Evolutionary conservation across 2,888 invertebrate genomes (phyloP), one percentile per base, ranked within the genome.

Genomic region (Sceliomorpha sp.): DNA sequence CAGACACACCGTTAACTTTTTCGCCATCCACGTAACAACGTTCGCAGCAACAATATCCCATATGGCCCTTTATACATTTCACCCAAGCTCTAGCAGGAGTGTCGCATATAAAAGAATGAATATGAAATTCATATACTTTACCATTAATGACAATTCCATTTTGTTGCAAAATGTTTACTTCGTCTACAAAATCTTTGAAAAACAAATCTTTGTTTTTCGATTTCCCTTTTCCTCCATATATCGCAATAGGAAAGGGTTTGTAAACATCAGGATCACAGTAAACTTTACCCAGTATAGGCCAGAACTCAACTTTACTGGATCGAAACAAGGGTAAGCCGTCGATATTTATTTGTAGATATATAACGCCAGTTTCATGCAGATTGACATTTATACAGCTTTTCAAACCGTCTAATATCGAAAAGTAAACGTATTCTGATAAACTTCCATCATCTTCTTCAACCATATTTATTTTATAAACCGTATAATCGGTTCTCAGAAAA

Each of bases 211-310:
- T 20, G 20, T n/a, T 55, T 2, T 15, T 15, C 2, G 66, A 64
- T 42, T 64, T 70, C 6, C 50, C 17, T 10, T 26, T 27, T 8
- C 60, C 60, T 34, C 31, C 55, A 36, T 50, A 63, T 12, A 66
- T 31, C 7, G 60, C 58, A 15, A 69, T 59, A 1, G 45, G n/a
- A 55, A 69, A 66, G 9, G 59, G 59, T 24, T 59, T 29, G 14
- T 60, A 56, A 1, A 62, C 9, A 10, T 64, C 68, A 1, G 56
- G 42, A 2, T 17, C 2, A 17, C 7, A 37, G n/a, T 6, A 9
- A 8, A 37, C 4, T 37, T 37, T 37, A 0, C 8, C 17, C 2
- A 9, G 1, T 6, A 37, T 17, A 14, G 10, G 15, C 37, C 37
- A 17, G 9, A 37, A 17, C 1, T 37, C 5, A 1, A 14, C 14